Base-by-base conservation (phyloP, 2,797 vertebrate species). In the Carapus acus region DNA sequence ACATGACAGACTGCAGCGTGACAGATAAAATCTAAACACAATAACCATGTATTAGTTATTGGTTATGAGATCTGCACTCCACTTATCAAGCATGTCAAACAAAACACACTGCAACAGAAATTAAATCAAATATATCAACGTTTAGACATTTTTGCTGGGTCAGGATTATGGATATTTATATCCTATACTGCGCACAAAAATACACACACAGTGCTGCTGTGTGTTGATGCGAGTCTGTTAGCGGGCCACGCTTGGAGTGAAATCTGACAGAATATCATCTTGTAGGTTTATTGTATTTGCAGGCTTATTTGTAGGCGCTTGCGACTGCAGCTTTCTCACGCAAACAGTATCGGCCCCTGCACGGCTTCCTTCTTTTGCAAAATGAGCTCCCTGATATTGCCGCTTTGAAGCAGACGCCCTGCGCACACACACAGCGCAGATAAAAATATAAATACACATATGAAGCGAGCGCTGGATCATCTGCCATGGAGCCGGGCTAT, bases 311-410 rank as follows among this genome's bases (percentile, higher is more conserved):
- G 37, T 18, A 50, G 33, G 19, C 62, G 46, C 54, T 13, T 4
- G 40, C 14, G 41, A 23, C 49, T 49, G 24, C 0, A 42, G 48
- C 24, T 60, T 82, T 83, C 74, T 80, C 82, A 81, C 53, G 23
- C 70, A 1, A 71, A 71, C 58, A 74, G 80, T 74, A 85, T 85
- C 84, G 71, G 79, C 51, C 73, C 62, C 37, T 39, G 48, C 43
- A 69, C 80, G 84, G 79, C 75, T 84, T 87, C 83, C 79, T 79
- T 69, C 63, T 69, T 78, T 64, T 59, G 62, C 55, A 49, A 65
- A 80, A 76, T 66, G 39, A 82, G 58, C 47, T 62, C 44, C 43
- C 48, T 62, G 40, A 65, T 51, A 55, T 63, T 73, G 53, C 60
- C 67, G 71, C 58, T 58, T 57, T 62, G 18, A 31, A 23, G 42